These are phyloP conservation scores for Craterocephalus amniculus DNA, from an alignment of 2,797 vertebrate species.

Conservation along the genomic window DNA sequence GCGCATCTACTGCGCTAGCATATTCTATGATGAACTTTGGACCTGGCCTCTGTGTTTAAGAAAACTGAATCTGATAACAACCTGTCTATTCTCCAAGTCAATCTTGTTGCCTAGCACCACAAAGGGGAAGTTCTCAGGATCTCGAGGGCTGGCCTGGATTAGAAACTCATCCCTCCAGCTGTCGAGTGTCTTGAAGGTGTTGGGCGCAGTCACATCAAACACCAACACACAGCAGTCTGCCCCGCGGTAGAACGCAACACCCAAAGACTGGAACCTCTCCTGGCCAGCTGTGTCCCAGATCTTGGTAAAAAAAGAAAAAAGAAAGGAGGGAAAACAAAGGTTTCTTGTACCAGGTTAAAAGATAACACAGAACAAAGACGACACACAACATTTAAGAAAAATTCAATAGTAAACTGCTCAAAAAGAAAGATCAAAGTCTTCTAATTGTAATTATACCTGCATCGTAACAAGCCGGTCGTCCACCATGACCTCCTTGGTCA, in stretches of 20 bases:
- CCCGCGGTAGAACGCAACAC: conserved; percentile 98
- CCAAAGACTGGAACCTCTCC: conserved; percentile 98
- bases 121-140: conserved; percentile 93
- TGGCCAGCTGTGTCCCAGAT: conserved; percentile 99
- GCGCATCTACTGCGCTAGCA: not conserved
- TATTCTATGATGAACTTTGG: not conserved
- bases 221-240: conserved; percentile 94
- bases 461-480: conserved; percentile 99
- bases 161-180: conserved; percentile 99
- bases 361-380: not conserved
- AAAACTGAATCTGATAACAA: conserved; percentile 65
- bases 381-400: not conserved
- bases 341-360: not conserved
- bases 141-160: conserved; percentile 93
- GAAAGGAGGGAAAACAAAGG: not conserved
- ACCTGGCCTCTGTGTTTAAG: not conserved
- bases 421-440: not conserved
- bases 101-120: conserved; percentile 95
- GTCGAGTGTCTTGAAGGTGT: conserved; percentile 98
- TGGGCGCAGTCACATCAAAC: conserved; percentile 88
- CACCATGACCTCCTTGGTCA: conserved; percentile 99
- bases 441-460: conserved; percentile 87
- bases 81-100: conserved; percentile 94
- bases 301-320: conserved; percentile 66
- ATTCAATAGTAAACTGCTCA: not conserved